Percentiles rank a stretch among this genome's conserved stretches.
These are phyloP conservation scores for Calephelis perditalis DNA, from an alignment of 2,888 invertebrate species.

Conservation along the genomic window DNA sequence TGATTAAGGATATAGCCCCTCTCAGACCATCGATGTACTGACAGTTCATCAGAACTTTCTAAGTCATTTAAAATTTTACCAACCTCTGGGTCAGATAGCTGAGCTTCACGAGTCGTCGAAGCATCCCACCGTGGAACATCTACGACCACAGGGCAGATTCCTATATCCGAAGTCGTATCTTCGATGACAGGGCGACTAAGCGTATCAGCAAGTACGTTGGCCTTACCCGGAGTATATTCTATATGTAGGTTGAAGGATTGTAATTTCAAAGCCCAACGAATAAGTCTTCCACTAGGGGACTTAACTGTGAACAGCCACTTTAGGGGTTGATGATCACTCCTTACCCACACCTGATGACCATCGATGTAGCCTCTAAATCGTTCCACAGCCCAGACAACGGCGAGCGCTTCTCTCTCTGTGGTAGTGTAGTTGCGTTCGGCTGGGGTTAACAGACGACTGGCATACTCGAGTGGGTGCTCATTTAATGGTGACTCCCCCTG, in stretches of 20 bases:
- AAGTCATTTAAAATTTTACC: slow-evolving; percentile 28
- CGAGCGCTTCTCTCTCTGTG: slow-evolving; percentile 47
- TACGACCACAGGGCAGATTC: slow-evolving; percentile 23
- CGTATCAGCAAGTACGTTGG: slow-evolving; percentile 30
- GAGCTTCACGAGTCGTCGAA: slow-evolving; percentile 21
- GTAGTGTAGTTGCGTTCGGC: slow-evolving; percentile 49
- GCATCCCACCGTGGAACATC: slow-evolving; percentile 24
- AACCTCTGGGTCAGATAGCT: slow-evolving; percentile 28
- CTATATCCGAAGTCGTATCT: neutral
- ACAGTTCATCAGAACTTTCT: slow-evolving; percentile 21
- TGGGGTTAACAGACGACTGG: slow-evolving; percentile 24
- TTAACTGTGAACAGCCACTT: slow-evolving; percentile 28
- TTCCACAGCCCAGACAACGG: slow-evolving; percentile 32
- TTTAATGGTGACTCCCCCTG: slow-evolving; percentile 31
- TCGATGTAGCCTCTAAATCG: slow-evolving; percentile 38
- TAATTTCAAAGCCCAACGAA: slow-evolving; percentile 53
- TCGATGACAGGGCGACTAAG: slow-evolving; percentile 21
- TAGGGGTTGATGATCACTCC: slow-evolving; percentile 32
- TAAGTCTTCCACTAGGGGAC: slow-evolving; percentile 49
- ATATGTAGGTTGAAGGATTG: slow-evolving; percentile 46
- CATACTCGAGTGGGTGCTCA: slow-evolving; percentile 32
- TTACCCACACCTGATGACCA: slow-evolving; percentile 42
- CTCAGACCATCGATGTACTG: slow-evolving; percentile 24
- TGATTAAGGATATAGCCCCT: slow-evolving; percentile 29
- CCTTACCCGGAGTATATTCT: slow-evolving; percentile 45